Conservation (phyloP, 2,888 invertebrate species). For the Pollenia angustigena region DNA sequence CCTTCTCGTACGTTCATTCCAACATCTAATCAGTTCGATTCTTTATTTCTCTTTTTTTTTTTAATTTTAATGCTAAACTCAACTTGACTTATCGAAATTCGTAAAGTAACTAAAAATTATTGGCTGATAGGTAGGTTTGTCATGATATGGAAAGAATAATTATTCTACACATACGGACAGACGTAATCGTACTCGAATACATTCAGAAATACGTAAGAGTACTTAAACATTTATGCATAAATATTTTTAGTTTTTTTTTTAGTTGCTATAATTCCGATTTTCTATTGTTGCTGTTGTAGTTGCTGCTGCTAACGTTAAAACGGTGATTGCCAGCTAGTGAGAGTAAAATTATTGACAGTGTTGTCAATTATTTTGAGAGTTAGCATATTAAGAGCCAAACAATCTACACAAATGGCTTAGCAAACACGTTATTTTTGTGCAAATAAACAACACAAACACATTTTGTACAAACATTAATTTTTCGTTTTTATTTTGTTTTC, state of each 20-base stretch:
- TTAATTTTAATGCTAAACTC: conserved; percentile 49
- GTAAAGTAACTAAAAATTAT: conserved; percentile 80
- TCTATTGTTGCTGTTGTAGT: conserved; percentile 12
- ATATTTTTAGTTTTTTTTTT: conserved; percentile 32
- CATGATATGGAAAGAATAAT: conserved; percentile 64
- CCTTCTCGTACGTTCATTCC: conserved; percentile 54
- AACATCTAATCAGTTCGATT: conserved; percentile 39
- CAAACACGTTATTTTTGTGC: too few relatives aligned
- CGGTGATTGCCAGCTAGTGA: conserved; percentile 36
- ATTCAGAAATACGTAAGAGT: conserved; percentile 41
- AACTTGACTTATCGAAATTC: conserved; percentile 80
- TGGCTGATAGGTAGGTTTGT: conserved; percentile 37
- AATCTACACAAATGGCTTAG: too few relatives aligned
- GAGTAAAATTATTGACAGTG: conserved; percentile 48
- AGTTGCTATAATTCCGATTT: conserved; percentile 48
- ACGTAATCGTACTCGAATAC: conserved; percentile 48
- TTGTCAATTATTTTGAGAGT: conserved; percentile 37
- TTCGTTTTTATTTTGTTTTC: too few relatives aligned
- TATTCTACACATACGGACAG: conserved; percentile 52
- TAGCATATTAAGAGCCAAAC: too few relatives aligned
- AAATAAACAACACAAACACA: too few relatives aligned
- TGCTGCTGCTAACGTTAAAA: conserved; percentile 16
- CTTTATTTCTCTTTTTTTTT: background rate
- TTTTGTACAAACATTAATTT: too few relatives aligned
- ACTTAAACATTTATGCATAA: conserved; percentile 49